phyloP scores from a whole-genome alignment of 2,888 invertebrate species.

The Eilema caniola region DNA sequence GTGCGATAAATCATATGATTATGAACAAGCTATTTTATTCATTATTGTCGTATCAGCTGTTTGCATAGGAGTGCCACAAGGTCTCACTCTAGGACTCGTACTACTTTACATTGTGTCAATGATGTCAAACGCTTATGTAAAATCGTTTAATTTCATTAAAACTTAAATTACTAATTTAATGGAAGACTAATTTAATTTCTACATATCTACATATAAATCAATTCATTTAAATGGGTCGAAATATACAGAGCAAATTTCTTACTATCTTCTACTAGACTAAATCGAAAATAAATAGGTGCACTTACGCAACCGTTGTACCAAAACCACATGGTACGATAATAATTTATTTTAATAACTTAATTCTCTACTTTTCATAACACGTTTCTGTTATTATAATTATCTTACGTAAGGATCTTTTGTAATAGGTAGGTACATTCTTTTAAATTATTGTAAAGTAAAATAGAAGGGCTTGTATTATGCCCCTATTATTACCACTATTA shows the following conservation, averaged over 20 bases:
- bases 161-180: too few species aligned
- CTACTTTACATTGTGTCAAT: not conserved
- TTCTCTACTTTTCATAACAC: constrained; percentile 40
- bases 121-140: not conserved
- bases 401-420: constrained; percentile 28
- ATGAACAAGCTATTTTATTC: not conserved
- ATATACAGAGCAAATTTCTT: not conserved
- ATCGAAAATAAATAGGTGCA: constrained; percentile 5
- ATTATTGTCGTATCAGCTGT: not conserved
- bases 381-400: constrained; percentile 30
- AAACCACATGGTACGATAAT: constrained; percentile 23
- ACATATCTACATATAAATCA: too few species aligned
- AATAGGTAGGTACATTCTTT: constrained; percentile 23
- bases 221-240: not conserved
- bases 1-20: not conserved
- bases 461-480: constrained; percentile 18
- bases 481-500: constrained; percentile 10
- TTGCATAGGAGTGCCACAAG: constrained; percentile 9
- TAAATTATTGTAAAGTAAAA: constrained; percentile 21
- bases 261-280: not conserved
- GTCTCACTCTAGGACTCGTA: not conserved
- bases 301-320: constrained; percentile 24
- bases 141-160: not conserved
- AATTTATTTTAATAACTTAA: constrained; percentile 55
- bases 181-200: too few species aligned